phyloP scores from a whole-genome alignment of 2,888 invertebrate genomes.

The Agapetus fuscipes region DNA sequence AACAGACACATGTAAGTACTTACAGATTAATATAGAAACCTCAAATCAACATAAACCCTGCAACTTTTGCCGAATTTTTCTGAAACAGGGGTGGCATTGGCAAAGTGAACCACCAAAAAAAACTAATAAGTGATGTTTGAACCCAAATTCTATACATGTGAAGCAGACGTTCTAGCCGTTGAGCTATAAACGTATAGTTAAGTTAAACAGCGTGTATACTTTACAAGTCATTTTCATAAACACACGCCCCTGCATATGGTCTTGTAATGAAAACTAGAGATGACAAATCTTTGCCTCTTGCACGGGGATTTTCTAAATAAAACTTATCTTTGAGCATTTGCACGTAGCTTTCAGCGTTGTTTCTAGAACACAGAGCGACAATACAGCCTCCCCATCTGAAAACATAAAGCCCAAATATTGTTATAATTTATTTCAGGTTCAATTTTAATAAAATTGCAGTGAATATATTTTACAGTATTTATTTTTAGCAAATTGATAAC shows the following conservation, averaged over 20 bases:
- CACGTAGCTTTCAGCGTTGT: conserved; percentile 58
- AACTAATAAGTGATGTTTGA: too few relatives aligned
- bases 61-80: too few relatives aligned
- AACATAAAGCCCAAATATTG: conserved; percentile 21
- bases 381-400: conserved; percentile 94
- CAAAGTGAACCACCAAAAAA: too few relatives aligned
- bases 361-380: conserved; percentile 69
- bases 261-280: neutral
- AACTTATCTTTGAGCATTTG: conserved; percentile 57
- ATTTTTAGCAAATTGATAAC: too few relatives aligned
- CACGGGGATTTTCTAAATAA: conserved; percentile 49
- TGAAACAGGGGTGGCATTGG: too few relatives aligned
- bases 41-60: too few relatives aligned
- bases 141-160: too few relatives aligned
- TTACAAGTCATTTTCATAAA: neutral
- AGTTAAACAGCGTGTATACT: conserved; percentile 32
- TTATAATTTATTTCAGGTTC: too few relatives aligned
- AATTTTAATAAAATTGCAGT: conserved; percentile 1
- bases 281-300: conserved; percentile 17
- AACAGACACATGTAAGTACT: too few relatives aligned
- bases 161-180: too few relatives aligned
- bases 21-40: too few relatives aligned
- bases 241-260: neutral
- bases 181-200: too few relatives aligned
- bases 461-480: conserved; percentile 1